A percentile compares a stretch with the other conserved stretches of the same genome.
These are phyloP conservation scores for Halocynthia roretzi DNA, from an alignment of 23 tunicate species.

Conservation along the genomic window DNA sequence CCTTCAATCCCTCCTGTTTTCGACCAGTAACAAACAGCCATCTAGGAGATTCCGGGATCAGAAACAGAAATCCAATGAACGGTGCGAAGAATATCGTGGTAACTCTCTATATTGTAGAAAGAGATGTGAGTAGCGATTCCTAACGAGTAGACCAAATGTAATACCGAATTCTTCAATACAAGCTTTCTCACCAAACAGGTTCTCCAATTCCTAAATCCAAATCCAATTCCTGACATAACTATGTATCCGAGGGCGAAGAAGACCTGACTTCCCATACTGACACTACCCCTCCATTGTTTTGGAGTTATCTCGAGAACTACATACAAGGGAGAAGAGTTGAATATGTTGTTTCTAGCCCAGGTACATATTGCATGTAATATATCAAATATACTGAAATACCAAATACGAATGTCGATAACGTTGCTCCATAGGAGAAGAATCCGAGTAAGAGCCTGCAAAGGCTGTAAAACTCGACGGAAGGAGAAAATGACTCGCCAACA, in stretches of 20 bases:
- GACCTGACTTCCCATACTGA: conserved; percentile 21
- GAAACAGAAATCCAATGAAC: background rate
- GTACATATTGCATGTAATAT: no score
- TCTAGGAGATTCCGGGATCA: conserved; percentile 38
- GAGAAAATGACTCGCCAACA: no score
- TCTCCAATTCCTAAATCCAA: conserved; percentile 44
- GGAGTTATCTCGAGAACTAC: conserved; percentile 41
- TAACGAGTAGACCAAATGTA: background rate
- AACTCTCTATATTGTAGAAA: conserved; percentile 4
- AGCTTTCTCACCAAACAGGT: conserved; percentile 21
- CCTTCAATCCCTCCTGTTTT: conserved; percentile 11
- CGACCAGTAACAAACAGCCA: conserved; percentile 30
- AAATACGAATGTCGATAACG: no score
- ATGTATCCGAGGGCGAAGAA: conserved; percentile 37
- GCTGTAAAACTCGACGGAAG: no score
- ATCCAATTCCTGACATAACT: conserved; percentile 30
- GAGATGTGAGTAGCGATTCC: background rate
- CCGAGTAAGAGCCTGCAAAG: no score
- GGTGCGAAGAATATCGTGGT: conserved; percentile 6
- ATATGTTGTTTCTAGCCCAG: background rate
- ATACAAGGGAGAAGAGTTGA: conserved; percentile 4
- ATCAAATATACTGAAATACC: no score
- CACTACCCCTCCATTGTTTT: conserved; percentile 29
- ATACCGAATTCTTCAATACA: background rate
- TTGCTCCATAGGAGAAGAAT: no score